Conservation (phyloP, 2,113 vertebrate genomes). For the Ahaetulla prasina region DNA sequence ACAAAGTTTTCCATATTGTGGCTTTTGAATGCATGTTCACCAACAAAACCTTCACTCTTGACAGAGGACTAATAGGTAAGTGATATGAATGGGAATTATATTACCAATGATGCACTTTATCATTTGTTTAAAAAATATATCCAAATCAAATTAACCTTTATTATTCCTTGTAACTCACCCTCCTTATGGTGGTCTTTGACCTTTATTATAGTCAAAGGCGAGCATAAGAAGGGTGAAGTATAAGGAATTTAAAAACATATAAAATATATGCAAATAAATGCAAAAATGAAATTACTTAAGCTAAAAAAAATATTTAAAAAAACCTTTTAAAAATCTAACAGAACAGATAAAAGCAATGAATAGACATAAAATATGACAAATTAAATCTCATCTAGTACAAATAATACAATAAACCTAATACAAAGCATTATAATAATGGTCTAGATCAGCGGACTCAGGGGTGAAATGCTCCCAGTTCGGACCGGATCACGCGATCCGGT, state of each 20-base stretch:
- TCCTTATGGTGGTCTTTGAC: not conserved
- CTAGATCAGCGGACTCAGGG: not conserved
- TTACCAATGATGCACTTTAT: not conserved
- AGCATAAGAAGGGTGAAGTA: not conserved
- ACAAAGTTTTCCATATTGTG: slow-evolving; percentile 98
- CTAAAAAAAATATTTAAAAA: not conserved
- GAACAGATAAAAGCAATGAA: not conserved
- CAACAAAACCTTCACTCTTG: slow-evolving; percentile 83
- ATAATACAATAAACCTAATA: not conserved
- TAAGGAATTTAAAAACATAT: not conserved
- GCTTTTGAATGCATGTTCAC: slow-evolving; percentile 98
- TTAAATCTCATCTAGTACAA: not conserved
- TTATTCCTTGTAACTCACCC: not conserved
- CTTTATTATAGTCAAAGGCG: not conserved
- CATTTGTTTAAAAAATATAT: not conserved
- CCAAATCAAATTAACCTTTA: not conserved
- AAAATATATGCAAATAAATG: not conserved
- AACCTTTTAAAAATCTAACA: not conserved
- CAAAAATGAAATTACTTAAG: not conserved
- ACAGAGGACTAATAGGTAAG: slow-evolving; percentile 92
- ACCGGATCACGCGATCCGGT: too few species aligned
- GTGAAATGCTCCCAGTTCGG: too few species aligned
- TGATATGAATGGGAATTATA: slow-evolving; percentile 18
- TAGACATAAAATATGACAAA: not conserved
- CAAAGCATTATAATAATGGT: not conserved